Percentiles rank a stretch among this genome's conserved stretches.
phyloP scores from a whole-genome alignment of 2,888 invertebrate genomes.

The Loripinus fragilis region DNA sequence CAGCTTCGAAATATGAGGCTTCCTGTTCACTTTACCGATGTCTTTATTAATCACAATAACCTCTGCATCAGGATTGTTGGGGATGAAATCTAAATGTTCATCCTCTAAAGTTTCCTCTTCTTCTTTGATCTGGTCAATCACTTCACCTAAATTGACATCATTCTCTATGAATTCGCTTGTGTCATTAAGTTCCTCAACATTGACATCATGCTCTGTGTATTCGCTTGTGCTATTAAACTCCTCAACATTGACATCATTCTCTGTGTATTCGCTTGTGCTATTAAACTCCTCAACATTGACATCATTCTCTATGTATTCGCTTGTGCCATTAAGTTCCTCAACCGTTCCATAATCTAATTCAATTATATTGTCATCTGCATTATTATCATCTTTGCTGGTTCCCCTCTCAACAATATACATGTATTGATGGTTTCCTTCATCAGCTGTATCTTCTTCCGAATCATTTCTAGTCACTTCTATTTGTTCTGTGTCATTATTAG shows the following conservation, averaged over 20 bases:
- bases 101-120: background rate
- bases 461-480: too few relatives aligned
- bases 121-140: background rate
- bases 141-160: background rate
- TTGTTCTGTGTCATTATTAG: too few relatives aligned
- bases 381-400: background rate
- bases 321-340: background rate
- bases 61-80: background rate
- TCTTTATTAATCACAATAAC: constrained; percentile 42
- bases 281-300: background rate
- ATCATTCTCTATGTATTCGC: background rate
- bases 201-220: background rate
- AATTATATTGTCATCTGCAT: background rate
- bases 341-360: constrained; percentile 1
- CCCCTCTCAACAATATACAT: background rate
- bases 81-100: background rate
- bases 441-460: too few relatives aligned
- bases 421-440: too few relatives aligned
- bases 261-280: background rate
- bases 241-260: background rate
- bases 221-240: background rate
- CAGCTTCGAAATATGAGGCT: constrained; percentile 31
- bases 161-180: background rate
- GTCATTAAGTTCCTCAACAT: background rate
- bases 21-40: constrained; percentile 30